Conservation (phyloP, 2,113 vertebrate genomes). For the Mesitornis unicolor region DNA sequence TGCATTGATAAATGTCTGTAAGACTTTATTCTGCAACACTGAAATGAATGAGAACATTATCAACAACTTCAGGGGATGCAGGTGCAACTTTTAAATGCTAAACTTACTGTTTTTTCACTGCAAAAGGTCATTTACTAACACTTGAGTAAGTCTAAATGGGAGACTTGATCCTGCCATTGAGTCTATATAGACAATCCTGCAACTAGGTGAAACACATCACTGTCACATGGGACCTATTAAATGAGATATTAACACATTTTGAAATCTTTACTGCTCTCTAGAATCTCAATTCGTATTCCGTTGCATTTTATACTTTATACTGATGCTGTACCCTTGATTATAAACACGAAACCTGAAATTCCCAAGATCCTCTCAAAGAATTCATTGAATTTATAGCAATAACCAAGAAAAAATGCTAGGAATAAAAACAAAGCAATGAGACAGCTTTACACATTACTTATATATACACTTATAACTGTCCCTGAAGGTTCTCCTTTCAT, state of each 20-base stretch:
- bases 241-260: neutral
- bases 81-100: neutral
- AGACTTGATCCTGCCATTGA: neutral
- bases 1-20: neutral
- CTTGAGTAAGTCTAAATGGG: neutral
- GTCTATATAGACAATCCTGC: neutral
- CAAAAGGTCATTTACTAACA: neutral
- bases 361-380: neutral
- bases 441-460: neutral
- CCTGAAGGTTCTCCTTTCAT: slow-evolving; percentile 18
- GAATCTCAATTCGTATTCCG: neutral
- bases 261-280: neutral
- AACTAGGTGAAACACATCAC: neutral
- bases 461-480: neutral
- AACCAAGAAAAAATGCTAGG: neutral
- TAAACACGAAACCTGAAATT: slow-evolving; percentile 4
- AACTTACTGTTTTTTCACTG: neutral
- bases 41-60: neutral
- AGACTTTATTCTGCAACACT: neutral
- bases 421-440: neutral
- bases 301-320: neutral
- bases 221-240: neutral
- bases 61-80: neutral
- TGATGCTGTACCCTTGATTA: neutral
- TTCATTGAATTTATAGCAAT: neutral